Conservation (phyloP, 2,113 vertebrate genomes). For the Myocastor coypus region DNA sequence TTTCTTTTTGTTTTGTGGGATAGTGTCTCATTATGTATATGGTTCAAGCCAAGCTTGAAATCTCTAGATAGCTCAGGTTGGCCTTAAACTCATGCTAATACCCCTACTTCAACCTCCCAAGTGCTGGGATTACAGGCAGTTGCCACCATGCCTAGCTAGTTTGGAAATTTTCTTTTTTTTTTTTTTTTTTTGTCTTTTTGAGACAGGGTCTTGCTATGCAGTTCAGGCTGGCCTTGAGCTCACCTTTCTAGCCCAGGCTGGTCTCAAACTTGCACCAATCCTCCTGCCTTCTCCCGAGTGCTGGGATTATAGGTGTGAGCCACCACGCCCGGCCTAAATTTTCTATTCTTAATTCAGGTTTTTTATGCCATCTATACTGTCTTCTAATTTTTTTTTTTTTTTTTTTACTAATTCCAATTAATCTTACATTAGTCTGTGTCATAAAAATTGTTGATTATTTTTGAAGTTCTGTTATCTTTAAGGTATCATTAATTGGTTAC, state of each 20-base stretch:
- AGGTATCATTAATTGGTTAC: neutral
- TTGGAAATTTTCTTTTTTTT: neutral
- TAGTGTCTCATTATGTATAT: neutral
- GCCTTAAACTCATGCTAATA: neutral
- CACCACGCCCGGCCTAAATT: no score
- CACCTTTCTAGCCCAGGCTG: no score
- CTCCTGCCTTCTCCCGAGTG: no score
- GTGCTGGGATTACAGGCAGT: neutral
- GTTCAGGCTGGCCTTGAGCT: no score
- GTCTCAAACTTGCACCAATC: no score
- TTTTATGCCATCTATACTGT: neutral
- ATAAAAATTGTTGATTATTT: neutral
- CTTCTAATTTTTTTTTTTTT: neutral
- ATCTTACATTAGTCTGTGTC: neutral
- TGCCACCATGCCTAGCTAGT: neutral
- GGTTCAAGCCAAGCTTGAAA: neutral
- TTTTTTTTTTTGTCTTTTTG: no score
- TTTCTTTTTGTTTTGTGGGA: neutral
- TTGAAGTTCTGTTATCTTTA: neutral
- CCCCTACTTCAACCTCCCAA: neutral
- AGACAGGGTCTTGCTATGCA: no score
- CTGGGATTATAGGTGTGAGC: no score
- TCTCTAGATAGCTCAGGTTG: neutral
- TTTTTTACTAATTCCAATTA: neutral
- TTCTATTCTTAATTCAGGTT: no score